Evolutionary conservation across 1,140 invertebrate species (phyloP).

Genomic region (Caenorhabditis inopinata): DNA sequence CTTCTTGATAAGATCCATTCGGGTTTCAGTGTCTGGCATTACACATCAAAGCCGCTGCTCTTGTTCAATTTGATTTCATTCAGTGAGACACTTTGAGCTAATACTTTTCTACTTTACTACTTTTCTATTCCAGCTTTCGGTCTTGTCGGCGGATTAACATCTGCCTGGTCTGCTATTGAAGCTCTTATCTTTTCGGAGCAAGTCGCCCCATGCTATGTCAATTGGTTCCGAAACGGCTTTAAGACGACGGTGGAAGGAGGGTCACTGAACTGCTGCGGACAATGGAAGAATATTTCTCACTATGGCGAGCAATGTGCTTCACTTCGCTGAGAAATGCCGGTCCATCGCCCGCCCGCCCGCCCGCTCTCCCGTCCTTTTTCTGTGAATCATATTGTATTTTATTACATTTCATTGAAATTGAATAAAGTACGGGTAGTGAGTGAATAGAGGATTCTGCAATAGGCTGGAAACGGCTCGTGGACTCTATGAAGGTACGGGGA

Average conservation of each 20-base stretch:
- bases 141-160: constrained; percentile 53
- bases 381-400: too few relatives aligned
- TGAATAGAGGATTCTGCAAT: too few relatives aligned
- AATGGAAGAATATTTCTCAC: constrained; percentile 10
- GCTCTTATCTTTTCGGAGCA: constrained; percentile 25
- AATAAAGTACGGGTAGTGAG: neutral
- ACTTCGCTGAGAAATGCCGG: too few relatives aligned
- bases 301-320: constrained; percentile 1
- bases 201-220: constrained; percentile 15
- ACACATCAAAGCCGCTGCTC: neutral
- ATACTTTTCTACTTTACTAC: constrained; percentile 36
- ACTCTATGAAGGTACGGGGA: too few relatives aligned
- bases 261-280: constrained; percentile 27
- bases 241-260: neutral
- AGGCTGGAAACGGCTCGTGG: too few relatives aligned
- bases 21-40: constrained; percentile 10
- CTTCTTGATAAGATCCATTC: too few relatives aligned
- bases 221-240: constrained; percentile 10
- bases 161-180: constrained; percentile 56
- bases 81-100: constrained; percentile 14
- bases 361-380: too few relatives aligned
- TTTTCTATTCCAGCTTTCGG: constrained; percentile 57
- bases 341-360: too few relatives aligned
- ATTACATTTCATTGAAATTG: neutral
- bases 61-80: constrained; percentile 43